phyloP scores from a whole-genome alignment of 37 sponge, comb jelly and placozoan species.

The Spongia lamella region DNA sequence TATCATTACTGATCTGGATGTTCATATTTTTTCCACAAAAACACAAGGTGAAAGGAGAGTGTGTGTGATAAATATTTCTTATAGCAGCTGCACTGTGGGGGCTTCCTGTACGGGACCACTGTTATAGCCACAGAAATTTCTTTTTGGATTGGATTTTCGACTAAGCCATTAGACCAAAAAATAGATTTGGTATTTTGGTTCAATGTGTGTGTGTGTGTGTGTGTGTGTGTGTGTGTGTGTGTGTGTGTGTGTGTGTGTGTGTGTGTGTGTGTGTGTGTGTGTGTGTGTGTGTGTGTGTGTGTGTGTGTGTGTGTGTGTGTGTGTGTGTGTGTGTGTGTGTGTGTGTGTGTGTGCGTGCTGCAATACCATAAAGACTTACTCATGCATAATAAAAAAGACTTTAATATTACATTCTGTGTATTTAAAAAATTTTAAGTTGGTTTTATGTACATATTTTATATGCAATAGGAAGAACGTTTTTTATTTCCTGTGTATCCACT shows the following conservation, averaged over 20 bases:
- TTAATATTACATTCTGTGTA: neutral
- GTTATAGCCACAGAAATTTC: neutral
- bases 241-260: neutral
- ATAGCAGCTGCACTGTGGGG: neutral
- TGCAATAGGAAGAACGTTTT: conserved; percentile 81
- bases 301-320: too few species aligned
- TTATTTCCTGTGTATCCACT: conserved; percentile 95
- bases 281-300: too few species aligned
- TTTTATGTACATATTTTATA: neutral
- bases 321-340: too few species aligned
- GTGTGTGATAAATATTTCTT: neutral
- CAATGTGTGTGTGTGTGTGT: neutral
- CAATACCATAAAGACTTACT: too few species aligned
- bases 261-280: too few species aligned
- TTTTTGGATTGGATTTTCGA: too few species aligned
- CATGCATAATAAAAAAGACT: too few species aligned
- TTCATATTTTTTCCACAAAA: conserved; percentile 83
- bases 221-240: neutral
- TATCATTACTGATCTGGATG: conserved; percentile 79
- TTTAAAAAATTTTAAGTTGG: neutral
- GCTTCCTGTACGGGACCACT: neutral
- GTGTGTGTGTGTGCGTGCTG: neutral
- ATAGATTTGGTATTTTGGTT: too few species aligned
- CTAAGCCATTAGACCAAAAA: too few species aligned
- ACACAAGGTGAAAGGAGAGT: conserved; percentile 73